These are phyloP conservation scores for Aporophyla lueneburgensis DNA, from an alignment of 2,888 invertebrate species.

Conservation along the genomic window DNA sequence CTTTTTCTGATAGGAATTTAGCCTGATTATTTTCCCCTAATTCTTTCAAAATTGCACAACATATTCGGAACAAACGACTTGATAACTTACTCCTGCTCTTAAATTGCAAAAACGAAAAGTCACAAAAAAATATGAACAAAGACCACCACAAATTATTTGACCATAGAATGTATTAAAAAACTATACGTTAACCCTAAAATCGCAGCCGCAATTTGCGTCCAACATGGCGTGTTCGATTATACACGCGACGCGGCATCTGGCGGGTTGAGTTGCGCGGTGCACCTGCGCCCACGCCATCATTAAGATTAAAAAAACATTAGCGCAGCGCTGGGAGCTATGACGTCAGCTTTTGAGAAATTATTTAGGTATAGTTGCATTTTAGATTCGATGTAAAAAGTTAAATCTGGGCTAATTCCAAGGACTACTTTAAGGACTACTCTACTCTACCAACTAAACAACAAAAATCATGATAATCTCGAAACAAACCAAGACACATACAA, in stretches of 20 bases:
- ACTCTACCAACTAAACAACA: background rate
- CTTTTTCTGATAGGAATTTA: background rate
- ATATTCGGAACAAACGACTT: background rate
- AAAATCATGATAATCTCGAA: background rate
- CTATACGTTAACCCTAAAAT: constrained; percentile 65
- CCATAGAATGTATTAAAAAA: constrained; percentile 50
- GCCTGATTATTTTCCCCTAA: background rate
- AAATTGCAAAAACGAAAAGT: background rate
- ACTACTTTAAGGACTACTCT: no score
- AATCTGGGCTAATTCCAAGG: background rate
- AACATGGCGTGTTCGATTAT: constrained; percentile 69
- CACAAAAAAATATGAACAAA: constrained; percentile 10
- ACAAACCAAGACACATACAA: background rate
- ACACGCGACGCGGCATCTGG: constrained; percentile 70
- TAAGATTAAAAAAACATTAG: constrained; percentile 67
- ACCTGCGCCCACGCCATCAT: constrained; percentile 67
- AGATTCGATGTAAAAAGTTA: background rate
- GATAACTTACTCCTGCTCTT: constrained; percentile 15
- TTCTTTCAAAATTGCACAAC: background rate
- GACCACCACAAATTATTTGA: constrained; percentile 38
- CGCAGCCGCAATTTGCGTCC: constrained; percentile 65
- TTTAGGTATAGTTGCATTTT: constrained; percentile 4
- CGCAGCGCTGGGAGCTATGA: constrained; percentile 38
- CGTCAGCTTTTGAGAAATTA: constrained; percentile 21
- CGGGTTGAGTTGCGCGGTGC: constrained; percentile 44